These are phyloP conservation scores for Aelia acuminata DNA, from an alignment of 2,888 invertebrate species.

Conservation along the genomic window DNA sequence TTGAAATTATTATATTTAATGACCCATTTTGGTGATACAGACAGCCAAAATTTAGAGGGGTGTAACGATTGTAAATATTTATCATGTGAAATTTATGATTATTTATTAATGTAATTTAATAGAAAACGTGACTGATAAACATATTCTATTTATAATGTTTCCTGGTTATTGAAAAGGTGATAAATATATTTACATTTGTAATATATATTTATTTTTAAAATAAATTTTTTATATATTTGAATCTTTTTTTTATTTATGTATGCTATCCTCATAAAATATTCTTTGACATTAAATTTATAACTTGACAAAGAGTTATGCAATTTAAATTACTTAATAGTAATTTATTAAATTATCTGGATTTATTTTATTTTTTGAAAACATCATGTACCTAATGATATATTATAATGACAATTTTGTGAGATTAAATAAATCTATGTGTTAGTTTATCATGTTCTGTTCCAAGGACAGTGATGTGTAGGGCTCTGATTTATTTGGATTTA, in stretches of 20 bases:
- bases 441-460: too few relatives aligned
- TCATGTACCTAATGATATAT: too few relatives aligned
- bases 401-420: too few relatives aligned
- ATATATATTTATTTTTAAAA: conserved; percentile 15
- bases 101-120: conserved; percentile 32
- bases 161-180: background rate
- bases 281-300: too few relatives aligned
- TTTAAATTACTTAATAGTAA: too few relatives aligned
- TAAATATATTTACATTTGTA: background rate
- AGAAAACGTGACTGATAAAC: background rate
- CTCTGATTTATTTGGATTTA: too few relatives aligned
- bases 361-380: too few relatives aligned
- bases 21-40: background rate
- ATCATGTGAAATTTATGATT: background rate
- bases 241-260: background rate
- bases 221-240: background rate
- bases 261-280: too few relatives aligned
- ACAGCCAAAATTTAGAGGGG: background rate
- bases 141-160: background rate
- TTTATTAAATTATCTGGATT: too few relatives aligned
- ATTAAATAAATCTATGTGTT: too few relatives aligned
- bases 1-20: background rate
- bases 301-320: too few relatives aligned
- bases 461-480: too few relatives aligned
- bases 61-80: conserved; percentile 25